Conservation (phyloP, 1,140 invertebrate species). For the Diploscapter pachys region DNA sequence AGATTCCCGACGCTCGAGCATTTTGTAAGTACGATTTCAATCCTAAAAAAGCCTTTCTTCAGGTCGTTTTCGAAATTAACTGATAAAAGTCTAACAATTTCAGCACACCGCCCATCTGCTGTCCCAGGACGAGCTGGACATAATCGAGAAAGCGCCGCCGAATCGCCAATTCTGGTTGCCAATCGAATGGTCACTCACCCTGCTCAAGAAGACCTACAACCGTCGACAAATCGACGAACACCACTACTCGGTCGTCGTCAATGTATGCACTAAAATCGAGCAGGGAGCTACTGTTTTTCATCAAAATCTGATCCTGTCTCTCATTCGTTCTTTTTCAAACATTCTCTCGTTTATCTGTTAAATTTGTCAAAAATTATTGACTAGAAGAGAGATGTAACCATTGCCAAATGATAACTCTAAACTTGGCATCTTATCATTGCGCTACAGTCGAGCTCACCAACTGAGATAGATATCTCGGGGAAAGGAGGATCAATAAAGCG, state of each 20-base stretch:
- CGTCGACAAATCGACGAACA: conserved; percentile 24
- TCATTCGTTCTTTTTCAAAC: background rate
- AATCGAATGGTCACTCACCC: conserved; percentile 32
- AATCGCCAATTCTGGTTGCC: conserved; percentile 32
- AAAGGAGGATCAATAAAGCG: too few relatives aligned
- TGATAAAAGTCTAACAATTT: background rate
- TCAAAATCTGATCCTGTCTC: background rate
- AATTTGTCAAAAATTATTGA: too few relatives aligned
- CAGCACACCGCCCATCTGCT: background rate
- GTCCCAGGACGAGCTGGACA: background rate
- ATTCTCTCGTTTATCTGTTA: background rate
- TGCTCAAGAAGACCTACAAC: conserved; percentile 16
- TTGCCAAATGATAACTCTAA: too few relatives aligned
- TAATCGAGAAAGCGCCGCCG: background rate
- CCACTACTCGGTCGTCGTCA: conserved; percentile 25
- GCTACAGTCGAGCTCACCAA: too few relatives aligned
- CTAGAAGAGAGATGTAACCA: too few relatives aligned
- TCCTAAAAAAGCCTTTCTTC: conserved; percentile 17
- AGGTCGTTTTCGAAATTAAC: background rate
- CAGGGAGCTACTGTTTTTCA: too few relatives aligned
- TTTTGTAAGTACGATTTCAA: conserved; percentile 20
- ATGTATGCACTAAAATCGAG: background rate
- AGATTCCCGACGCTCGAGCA: conserved; percentile 31
- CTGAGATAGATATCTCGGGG: too few relatives aligned
- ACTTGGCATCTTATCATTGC: too few relatives aligned